These are phyloP conservation scores for Antidorcas marsupialis DNA, from an alignment of 2,113 vertebrate species.

Conservation along the genomic window DNA sequence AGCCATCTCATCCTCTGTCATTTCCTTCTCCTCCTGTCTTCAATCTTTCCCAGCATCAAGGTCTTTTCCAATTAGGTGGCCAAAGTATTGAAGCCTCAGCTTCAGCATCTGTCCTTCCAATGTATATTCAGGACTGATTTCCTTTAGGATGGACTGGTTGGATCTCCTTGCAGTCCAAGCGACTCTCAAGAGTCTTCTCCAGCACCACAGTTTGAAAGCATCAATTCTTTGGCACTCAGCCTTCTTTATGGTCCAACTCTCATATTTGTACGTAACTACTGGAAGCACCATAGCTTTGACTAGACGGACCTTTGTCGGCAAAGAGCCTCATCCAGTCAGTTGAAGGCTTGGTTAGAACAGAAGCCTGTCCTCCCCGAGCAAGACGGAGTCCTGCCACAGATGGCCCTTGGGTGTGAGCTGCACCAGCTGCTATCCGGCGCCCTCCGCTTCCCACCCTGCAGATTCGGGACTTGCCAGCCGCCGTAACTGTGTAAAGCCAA, in stretches of 20 bases:
- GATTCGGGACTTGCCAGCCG: neutral
- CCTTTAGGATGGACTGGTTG: neutral
- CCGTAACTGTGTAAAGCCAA: accelerated
- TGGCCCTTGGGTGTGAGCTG: accelerated
- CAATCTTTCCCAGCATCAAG: neutral
- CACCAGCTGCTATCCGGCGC: accelerated
- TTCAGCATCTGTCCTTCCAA: neutral
- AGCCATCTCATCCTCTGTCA: neutral
- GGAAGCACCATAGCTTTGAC: neutral
- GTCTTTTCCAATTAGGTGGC: neutral
- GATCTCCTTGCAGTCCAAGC: neutral
- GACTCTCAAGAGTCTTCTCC: neutral
- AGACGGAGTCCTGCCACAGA: neutral
- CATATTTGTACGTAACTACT: neutral
- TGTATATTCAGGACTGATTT: neutral
- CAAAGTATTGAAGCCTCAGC: neutral
- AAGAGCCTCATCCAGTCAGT: neutral
- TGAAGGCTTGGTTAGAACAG: neutral
- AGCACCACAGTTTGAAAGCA: neutral
- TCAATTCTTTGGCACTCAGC: neutral
- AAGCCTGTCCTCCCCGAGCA: neutral
- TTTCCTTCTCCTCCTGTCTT: neutral
- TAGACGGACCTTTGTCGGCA: neutral
- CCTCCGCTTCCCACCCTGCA: too few species aligned
- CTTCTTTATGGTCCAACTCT: neutral